Percentiles rank a stretch among this genome's conserved stretches.
Conservation (phyloP, 1,140 invertebrate species). For the Leptonema lineaticorne region DNA sequence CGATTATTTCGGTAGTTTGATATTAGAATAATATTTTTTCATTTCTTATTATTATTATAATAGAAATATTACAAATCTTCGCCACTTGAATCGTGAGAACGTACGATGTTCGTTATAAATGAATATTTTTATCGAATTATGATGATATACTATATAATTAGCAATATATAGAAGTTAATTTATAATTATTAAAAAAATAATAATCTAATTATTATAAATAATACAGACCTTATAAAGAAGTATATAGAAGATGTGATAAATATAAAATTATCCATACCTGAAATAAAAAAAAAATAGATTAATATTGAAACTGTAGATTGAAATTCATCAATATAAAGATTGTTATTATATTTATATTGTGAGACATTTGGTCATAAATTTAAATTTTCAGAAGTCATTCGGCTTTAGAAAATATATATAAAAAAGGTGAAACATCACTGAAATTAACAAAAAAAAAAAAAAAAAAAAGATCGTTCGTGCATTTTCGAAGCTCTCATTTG, state of each 20-base stretch:
- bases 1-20: not conserved
- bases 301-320: not conserved
- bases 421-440: not conserved
- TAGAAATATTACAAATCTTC: too few relatives aligned
- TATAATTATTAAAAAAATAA: too few relatives aligned
- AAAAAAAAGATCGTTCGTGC: not conserved
- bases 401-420: too few relatives aligned
- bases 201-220: too few relatives aligned
- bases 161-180: not conserved
- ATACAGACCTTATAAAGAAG: not conserved
- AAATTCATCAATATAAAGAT: not conserved
- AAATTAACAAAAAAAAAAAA: not conserved
- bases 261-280: not conserved
- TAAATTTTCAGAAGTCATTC: too few relatives aligned
- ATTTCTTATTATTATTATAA: not conserved
- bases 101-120: not conserved
- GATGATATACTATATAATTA: not conserved
- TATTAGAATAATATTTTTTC: not conserved
- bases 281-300: not conserved
- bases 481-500: not conserved
- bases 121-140: not conserved
- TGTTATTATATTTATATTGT: too few relatives aligned
- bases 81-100: too few relatives aligned
- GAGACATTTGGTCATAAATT: too few relatives aligned
- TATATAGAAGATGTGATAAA: not conserved